These are phyloP conservation scores for Battus philenor DNA, from an alignment of 1,140 invertebrate genomes.

Conservation along the genomic window DNA sequence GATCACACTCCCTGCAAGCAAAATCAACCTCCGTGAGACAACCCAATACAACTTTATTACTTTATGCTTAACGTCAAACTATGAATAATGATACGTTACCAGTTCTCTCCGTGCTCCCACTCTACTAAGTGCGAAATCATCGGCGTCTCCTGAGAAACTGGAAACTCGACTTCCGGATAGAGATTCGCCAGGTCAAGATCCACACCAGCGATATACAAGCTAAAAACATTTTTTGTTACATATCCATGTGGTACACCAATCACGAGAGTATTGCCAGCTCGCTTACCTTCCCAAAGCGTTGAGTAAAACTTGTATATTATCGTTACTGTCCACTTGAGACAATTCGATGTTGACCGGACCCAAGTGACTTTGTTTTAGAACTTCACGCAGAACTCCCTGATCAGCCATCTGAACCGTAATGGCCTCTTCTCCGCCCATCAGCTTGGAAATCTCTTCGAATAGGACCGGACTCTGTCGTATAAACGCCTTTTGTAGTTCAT, in stretches of 20 bases:
- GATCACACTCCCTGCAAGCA: constrained; percentile 76
- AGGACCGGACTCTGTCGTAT: constrained; percentile 81
- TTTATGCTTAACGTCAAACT: no score
- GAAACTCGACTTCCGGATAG: constrained; percentile 82
- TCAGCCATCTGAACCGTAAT: constrained; percentile 89
- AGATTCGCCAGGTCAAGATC: constrained; percentile 72
- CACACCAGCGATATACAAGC: constrained; percentile 63
- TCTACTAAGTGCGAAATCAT: constrained; percentile 85
- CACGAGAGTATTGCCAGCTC: no score
- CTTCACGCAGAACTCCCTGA: constrained; percentile 85
- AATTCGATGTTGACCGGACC: constrained; percentile 84
- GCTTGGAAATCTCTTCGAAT: constrained; percentile 87
- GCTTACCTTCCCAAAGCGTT: constrained; percentile 84
- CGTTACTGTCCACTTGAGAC: constrained; percentile 84
- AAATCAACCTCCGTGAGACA: no score
- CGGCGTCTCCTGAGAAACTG: constrained; percentile 86
- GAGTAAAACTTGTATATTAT: constrained; percentile 84
- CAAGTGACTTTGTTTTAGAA: constrained; percentile 79
- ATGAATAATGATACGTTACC: no score
- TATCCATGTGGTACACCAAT: no score
- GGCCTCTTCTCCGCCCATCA: constrained; percentile 87
- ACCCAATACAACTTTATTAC: no score
- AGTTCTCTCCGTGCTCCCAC: constrained; percentile 94
- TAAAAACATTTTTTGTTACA: no score
- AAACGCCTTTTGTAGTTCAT: no score